phyloP scores from a whole-genome alignment of 2,797 vertebrate species.

The Sebastes itinus region DNA sequence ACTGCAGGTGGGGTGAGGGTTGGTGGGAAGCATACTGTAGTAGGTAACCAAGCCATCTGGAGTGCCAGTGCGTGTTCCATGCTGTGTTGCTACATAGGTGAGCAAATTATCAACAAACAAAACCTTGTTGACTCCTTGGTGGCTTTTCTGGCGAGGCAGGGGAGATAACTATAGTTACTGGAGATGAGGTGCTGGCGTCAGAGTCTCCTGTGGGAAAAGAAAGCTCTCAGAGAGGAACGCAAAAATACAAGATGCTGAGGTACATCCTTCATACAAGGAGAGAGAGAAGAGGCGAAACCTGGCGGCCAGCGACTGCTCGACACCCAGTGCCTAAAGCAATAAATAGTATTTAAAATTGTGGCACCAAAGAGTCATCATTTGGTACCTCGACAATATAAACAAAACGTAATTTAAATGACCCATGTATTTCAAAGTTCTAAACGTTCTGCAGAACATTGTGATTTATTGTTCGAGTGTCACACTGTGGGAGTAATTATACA shows the following conservation, averaged over 20 bases:
- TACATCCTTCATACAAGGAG: not conserved
- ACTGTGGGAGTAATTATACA: not conserved
- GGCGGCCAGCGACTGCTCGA: not conserved
- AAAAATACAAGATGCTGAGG: constrained; percentile 23
- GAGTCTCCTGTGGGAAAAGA: constrained; percentile 80
- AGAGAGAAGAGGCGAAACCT: constrained; percentile 11
- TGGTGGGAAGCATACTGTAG: constrained; percentile 12
- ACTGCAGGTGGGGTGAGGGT: constrained; percentile 21
- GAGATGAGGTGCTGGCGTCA: constrained; percentile 77
- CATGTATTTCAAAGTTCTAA: not conserved
- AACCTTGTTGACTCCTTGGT: constrained; percentile 87
- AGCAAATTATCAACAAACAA: constrained; percentile 77
- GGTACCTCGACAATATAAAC: not conserved
- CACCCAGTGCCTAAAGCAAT: not conserved
- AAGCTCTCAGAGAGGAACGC: constrained; percentile 61
- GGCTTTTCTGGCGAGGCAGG: constrained; percentile 87
- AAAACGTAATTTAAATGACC: not conserved
- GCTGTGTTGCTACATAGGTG: constrained; percentile 59
- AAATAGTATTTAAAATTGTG: not conserved
- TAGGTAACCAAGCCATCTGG: constrained; percentile 32
- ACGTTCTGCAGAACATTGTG: not conserved
- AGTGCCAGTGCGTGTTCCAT: constrained; percentile 63
- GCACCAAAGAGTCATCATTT: not conserved
- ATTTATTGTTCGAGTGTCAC: not conserved
- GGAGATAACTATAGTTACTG: constrained; percentile 85